Evolutionary conservation across 2,888 invertebrate species (phyloP), one percentile per base, ranked within the genome.

Genomic region (Meta bourneti): DNA sequence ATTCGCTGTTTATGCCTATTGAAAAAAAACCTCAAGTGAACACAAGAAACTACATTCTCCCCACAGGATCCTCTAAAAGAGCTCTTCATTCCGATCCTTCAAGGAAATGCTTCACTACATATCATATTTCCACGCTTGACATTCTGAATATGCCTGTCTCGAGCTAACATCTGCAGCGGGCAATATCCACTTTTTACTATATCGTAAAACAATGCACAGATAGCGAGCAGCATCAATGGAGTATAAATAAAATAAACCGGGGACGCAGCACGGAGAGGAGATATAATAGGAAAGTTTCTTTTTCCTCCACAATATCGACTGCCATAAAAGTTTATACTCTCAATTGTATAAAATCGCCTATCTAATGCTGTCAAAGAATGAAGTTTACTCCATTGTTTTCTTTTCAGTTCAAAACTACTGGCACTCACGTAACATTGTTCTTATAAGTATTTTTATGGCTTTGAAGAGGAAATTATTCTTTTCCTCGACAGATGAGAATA

Each of bases 311-410:
- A 16, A 61, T 61, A 61, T 61, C 16, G 61, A 61, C 61, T 61
- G 61, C 61, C 61, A 61, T 61, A 61, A 61, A 61, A 61, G 61
- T 61, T 61, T 61, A 61, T 61, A 61, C 61, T 61, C 61, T 61
- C 61, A 9, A 61, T 61, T 61, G 61, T 61, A 61, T 61, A 61
- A 61, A 61, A 61, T 16, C 16, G 16, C 61, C 61, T 11, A 11
- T 61, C 11, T 61, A 61, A 61, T 61, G 61, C 61, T 61, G 61
- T 61, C 61, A 61, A 61, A 9, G 61, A 61, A 61, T 61, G 61
- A 9, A 16, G 61, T 61, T 61, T 16, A 61, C 61, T 61, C 61
- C 16, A 61, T 61, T 61, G 61, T 61, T 16, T 6, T 16, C 61
- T 61, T 61, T 9, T 61, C 11, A 61, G 61, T 61, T 61, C 16